phyloP scores from a whole-genome alignment of 2,113 vertebrate species.

The Lepisosteus osseus region DNA sequence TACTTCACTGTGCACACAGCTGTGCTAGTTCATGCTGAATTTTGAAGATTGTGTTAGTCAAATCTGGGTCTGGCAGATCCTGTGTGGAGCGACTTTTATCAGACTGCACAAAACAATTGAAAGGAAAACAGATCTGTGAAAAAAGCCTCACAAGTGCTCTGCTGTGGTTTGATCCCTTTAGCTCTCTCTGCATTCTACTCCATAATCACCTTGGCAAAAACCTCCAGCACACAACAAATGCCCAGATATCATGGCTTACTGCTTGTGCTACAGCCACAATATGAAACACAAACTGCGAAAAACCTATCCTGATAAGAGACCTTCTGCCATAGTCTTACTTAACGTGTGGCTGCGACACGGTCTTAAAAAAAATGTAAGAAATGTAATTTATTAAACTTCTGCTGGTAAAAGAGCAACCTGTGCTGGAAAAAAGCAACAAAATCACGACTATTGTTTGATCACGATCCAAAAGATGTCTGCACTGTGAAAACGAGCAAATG shows the following conservation, averaged over 20 bases:
- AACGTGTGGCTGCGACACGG: too few species aligned
- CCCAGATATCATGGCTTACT: slow-evolving; percentile 16
- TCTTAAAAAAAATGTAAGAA: too few species aligned
- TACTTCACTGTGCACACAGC: background rate
- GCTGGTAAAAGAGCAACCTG: too few species aligned
- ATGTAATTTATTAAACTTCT: too few species aligned
- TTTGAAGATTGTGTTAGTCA: slow-evolving; percentile 2
- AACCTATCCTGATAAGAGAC: slow-evolving; percentile 2
- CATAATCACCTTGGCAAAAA: slow-evolving; percentile 13
- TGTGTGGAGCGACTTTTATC: background rate
- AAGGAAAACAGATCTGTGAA: background rate
- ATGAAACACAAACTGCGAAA: background rate
- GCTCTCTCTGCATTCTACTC: background rate
- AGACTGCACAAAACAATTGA: slow-evolving; percentile 8
- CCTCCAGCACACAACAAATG: slow-evolving; percentile 2
- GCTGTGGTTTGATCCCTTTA: slow-evolving; percentile 10
- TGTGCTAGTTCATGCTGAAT: slow-evolving; percentile 1
- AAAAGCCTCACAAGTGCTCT: background rate
- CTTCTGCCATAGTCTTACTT: background rate
- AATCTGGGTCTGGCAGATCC: background rate
- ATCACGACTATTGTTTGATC: too few species aligned
- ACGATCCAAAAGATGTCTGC: too few species aligned
- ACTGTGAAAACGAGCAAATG: too few species aligned
- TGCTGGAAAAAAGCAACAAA: too few species aligned
- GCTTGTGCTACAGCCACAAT: background rate